Percentiles rank a stretch among this genome's conserved stretches.
Conservation (phyloP, 2,888 invertebrate genomes). For the Sarcophaga carnaria region DNA sequence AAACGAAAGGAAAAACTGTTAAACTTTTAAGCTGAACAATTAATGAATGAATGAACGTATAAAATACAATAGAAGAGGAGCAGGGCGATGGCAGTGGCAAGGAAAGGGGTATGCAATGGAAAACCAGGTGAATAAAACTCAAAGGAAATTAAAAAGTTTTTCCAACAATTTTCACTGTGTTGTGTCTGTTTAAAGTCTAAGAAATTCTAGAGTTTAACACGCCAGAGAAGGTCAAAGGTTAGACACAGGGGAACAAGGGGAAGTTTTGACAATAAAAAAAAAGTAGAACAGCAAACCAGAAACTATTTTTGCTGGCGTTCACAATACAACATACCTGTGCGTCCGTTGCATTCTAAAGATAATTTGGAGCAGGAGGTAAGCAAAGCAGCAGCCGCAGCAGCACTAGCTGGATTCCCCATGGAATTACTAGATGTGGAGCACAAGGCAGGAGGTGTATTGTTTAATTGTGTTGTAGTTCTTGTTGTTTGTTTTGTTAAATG, state of each 20-base stretch:
- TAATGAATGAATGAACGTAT: background rate
- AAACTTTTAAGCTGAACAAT: background rate
- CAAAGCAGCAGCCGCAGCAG: conserved; percentile 38
- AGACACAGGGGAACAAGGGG: background rate
- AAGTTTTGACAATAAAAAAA: background rate
- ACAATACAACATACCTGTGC: conserved; percentile 84
- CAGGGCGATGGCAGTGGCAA: background rate
- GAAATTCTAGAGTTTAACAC: conserved; percentile 18
- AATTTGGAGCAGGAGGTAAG: conserved; percentile 76
- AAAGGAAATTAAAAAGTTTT: conserved; percentile 49
- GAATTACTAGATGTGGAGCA: conserved; percentile 34
- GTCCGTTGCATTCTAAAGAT: conserved; percentile 84
- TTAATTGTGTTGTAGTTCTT: conserved; percentile 37
- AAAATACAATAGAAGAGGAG: background rate
- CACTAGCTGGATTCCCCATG: background rate
- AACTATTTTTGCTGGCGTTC: conserved; percentile 36
- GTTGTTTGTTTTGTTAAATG: conserved; percentile 56
- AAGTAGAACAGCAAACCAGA: conserved; percentile 15
- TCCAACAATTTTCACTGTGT: conserved; percentile 59
- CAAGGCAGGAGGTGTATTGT: conserved; percentile 60
- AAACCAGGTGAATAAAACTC: conserved; percentile 39
- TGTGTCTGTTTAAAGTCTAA: conserved; percentile 58
- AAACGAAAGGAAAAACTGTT: background rate
- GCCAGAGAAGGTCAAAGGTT: conserved; percentile 1
- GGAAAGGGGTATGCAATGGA: background rate